Evolutionary conservation across 92 coral and sea anemone species (phyloP), one percentile per base, ranked within the genome.

Genomic region (Zoanthus solanderi): DNA sequence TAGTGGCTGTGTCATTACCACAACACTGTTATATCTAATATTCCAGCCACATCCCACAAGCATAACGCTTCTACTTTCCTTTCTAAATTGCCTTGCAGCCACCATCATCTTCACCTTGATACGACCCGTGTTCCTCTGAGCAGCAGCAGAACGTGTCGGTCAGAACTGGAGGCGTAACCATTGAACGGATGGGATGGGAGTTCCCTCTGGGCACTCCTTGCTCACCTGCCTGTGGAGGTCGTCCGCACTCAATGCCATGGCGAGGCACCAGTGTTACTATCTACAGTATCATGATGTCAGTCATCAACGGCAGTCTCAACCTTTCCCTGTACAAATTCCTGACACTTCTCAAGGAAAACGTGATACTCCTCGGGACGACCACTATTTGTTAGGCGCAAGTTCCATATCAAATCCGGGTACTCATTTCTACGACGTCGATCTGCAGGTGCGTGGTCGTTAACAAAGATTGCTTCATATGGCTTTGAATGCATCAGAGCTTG

Each of bases 111-210:
- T 90, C 58, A 90, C 69, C 66, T 91, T 88, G 57, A 87, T 45
- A 54, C 84, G 63, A 46, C 86, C 93, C 13, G 92, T 89, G 53
- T 91, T 81, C 44, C 18, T 80, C 83, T 72, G 71, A 44, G 87
- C 85, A 69, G 90, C 93, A 69, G 93, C 83, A 46, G 83, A 87
- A 18, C 88, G 78, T 31, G 75, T 57, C 0, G 23, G 93, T 85
- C 90, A 88, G 72, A 87, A 91, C 85, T 91, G 93, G 13, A 87
- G 72, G 1, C 91, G 85, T 44, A 87, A 52, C 93, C 93, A 87
- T 73, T 87, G 90, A 34, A 87, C 89, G 6, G 88, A 60, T 34
- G 93, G 91, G 42, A 83, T 91, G 0, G 84, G 69, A 28, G 65
- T 88, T 81, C 90, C 93, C 37, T 88, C 88, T 11, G 88, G 91